phyloP scores from a whole-genome alignment of 2,888 invertebrate genomes.

The Halictus quadricinctus region DNA sequence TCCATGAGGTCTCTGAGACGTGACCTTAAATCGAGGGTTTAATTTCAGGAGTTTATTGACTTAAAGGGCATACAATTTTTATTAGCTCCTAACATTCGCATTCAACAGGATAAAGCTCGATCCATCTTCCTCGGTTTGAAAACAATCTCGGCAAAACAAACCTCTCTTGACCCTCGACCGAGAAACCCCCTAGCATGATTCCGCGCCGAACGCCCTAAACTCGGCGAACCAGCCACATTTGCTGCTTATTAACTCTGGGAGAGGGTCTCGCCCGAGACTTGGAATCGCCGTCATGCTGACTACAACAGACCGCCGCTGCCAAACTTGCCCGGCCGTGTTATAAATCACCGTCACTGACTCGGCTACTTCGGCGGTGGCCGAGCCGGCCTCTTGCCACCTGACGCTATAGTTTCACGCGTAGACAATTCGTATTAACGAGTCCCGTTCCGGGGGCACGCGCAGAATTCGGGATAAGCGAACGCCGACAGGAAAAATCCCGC shows the following conservation, averaged over 20 bases:
- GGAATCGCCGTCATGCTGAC: conserved; percentile 67
- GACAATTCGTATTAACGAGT: conserved; percentile 64
- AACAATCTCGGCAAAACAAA: background rate
- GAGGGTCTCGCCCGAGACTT: conserved; percentile 50
- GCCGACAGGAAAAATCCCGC: background rate
- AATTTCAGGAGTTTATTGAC: background rate
- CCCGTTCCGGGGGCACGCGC: conserved; percentile 27
- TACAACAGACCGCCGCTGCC: conserved; percentile 42
- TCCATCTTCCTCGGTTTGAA: background rate
- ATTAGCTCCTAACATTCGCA: background rate
- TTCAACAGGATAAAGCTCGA: background rate
- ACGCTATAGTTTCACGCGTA: conserved; percentile 54
- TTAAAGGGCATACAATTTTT: background rate
- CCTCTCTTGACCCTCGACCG: background rate
- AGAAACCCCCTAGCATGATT: background rate
- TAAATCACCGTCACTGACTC: conserved; percentile 69
- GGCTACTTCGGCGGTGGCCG: conserved; percentile 56
- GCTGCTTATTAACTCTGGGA: conserved; percentile 48
- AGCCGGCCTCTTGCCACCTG: conserved; percentile 3
- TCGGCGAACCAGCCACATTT: conserved; percentile 31
- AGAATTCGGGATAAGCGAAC: conserved; percentile 36
- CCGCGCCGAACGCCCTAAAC: conserved; percentile 27
- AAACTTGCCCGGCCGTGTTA: conserved; percentile 49
- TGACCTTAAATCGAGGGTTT: background rate
- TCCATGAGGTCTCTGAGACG: background rate